Percentiles rank a stretch among this genome's conserved stretches.
These are phyloP conservation scores for Neodiprion virginianus DNA, from an alignment of 1,140 invertebrate species.

Conservation along the genomic window DNA sequence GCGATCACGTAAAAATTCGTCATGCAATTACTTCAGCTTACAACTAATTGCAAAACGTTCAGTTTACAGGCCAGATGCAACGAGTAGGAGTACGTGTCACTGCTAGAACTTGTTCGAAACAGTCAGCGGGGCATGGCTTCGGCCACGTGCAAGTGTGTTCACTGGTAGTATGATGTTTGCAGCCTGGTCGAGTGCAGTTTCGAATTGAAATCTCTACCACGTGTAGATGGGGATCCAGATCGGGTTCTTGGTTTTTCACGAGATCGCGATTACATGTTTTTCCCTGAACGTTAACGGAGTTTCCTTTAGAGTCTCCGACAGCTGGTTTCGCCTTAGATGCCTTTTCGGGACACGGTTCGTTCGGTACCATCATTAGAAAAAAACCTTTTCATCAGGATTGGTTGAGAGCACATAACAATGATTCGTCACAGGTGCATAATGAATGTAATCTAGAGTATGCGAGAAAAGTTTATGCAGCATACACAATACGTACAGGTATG, in stretches of 20 bases:
- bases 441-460: background rate
- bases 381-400: background rate
- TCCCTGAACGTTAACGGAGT: background rate
- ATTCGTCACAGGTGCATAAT: background rate
- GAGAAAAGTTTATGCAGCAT: background rate
- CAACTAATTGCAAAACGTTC: too few relatives aligned
- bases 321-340: background rate
- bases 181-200: slow-evolving; percentile 9
- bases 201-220: slow-evolving; percentile 5
- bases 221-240: background rate
- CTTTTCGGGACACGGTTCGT: background rate
- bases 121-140: slow-evolving; percentile 13
- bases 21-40: too few relatives aligned
- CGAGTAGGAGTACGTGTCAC: background rate
- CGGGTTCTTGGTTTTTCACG: background rate
- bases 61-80: slow-evolving; percentile 4
- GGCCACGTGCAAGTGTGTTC: background rate
- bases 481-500: background rate
- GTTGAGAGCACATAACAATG: background rate
- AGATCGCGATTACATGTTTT: background rate
- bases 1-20: too few relatives aligned
- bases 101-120: slow-evolving; percentile 7
- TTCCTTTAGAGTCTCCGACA: background rate
- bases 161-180: slow-evolving; percentile 2
- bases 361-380: background rate